A percentile compares a stretch with the other conserved stretches of the same genome.
Conservation (phyloP, 2,888 invertebrate species). For the Drosophila multiciliata region DNA sequence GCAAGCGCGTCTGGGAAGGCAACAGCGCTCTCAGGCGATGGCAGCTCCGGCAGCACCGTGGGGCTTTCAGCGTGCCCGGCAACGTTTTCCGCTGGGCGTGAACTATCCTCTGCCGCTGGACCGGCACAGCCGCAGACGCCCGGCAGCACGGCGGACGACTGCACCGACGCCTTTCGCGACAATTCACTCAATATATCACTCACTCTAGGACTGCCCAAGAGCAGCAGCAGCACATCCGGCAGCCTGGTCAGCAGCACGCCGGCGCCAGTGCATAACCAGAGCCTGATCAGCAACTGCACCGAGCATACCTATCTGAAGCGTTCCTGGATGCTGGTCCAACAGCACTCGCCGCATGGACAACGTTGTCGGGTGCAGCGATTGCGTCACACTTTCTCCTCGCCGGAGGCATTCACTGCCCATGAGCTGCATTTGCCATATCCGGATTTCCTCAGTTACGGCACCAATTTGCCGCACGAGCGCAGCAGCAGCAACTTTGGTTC, state of each 20-base stretch:
- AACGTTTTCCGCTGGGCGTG: conserved; percentile 82
- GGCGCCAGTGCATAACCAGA: conserved; percentile 40
- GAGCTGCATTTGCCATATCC: conserved; percentile 66
- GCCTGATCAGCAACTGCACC: conserved; percentile 71
- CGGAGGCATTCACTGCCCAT: conserved; percentile 81
- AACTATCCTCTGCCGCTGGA: conserved; percentile 77
- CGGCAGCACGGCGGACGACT: conserved; percentile 80
- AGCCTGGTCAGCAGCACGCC: conserved; percentile 32
- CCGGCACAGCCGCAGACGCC: conserved; percentile 75
- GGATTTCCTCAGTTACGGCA: conserved; percentile 83
- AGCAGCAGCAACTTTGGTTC: conserved; percentile 84
- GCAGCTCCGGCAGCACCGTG: conserved; percentile 62
- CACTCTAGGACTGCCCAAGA: conserved; percentile 80
- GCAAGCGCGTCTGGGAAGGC: conserved; percentile 79
- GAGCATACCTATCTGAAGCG: conserved; percentile 83
- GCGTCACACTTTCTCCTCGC: conserved; percentile 84
- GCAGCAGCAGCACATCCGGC: conserved; percentile 53
- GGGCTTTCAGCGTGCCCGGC: conserved; percentile 81
- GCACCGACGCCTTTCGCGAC: conserved; percentile 83
- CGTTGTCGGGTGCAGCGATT: conserved; percentile 81
- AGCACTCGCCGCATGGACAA: conserved; percentile 62
- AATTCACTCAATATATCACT: conserved; percentile 84
- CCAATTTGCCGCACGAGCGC: conserved; percentile 83
- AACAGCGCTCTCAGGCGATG: conserved; percentile 49
- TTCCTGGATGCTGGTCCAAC: conserved; percentile 83